A percentile compares a stretch with the other conserved stretches of the same genome.
phyloP scores from a whole-genome alignment of 2,113 vertebrate genomes.

The Tiliqua scincoides region DNA sequence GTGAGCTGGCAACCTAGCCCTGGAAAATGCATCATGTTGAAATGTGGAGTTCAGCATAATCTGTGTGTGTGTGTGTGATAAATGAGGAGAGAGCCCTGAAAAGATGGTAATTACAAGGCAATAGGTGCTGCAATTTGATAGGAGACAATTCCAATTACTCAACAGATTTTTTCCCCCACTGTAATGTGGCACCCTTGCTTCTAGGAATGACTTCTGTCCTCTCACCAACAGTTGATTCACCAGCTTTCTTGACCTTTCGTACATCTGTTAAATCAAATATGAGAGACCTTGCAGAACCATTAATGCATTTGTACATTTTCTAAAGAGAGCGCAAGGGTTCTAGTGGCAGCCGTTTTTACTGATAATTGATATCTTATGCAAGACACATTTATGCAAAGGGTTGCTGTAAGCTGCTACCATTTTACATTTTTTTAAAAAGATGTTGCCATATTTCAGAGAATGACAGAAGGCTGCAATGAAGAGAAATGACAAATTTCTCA shows the following conservation, averaged over 20 bases:
- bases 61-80: neutral
- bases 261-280: slow-evolving; percentile 17
- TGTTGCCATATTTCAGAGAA: neutral
- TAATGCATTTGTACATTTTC: neutral
- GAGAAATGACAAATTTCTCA: neutral
- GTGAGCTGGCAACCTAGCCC: neutral
- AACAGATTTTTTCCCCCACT: slow-evolving; percentile 35
- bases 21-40: slow-evolving; percentile 9
- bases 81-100: slow-evolving; percentile 18
- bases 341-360: neutral
- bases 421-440: neutral
- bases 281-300: slow-evolving; percentile 21
- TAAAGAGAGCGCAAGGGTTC: neutral
- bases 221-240: slow-evolving; percentile 34
- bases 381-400: neutral
- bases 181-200: slow-evolving; percentile 40
- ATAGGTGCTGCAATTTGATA: slow-evolving; percentile 30
- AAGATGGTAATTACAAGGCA: slow-evolving; percentile 36
- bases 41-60: neutral
- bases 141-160: slow-evolving; percentile 28
- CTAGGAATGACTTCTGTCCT: slow-evolving; percentile 15
- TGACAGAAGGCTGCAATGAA: neutral
- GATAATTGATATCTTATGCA: neutral
- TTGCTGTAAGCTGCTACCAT: neutral
- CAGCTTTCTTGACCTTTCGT: slow-evolving; percentile 23